phyloP scores from a whole-genome alignment of 2,888 invertebrate species.

The Prosopocoilus inquinatus region DNA sequence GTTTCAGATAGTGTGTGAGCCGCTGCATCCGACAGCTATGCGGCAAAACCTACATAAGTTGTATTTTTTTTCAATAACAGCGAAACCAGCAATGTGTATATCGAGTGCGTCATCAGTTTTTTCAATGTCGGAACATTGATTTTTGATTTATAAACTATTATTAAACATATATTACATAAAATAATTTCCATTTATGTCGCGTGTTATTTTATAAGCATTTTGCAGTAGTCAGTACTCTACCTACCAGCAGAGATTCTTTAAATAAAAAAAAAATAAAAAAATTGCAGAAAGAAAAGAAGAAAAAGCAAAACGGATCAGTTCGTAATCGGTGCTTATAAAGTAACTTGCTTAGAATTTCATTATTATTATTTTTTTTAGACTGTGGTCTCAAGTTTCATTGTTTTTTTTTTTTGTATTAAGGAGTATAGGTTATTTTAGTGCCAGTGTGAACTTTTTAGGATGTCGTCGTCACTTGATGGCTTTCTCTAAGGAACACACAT shows the following conservation, averaged over 20 bases:
- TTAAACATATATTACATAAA: slow-evolving; percentile 20
- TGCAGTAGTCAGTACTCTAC: too few species aligned
- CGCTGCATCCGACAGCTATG: slow-evolving; percentile 48
- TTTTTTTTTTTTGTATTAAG: slow-evolving; percentile 27
- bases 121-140: slow-evolving; percentile 36
- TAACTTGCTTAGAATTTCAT: slow-evolving; percentile 16
- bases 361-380: slow-evolving; percentile 38
- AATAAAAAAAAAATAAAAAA: neutral
- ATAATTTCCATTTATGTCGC: slow-evolving; percentile 28
- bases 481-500: slow-evolving; percentile 10
- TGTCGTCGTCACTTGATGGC: slow-evolving; percentile 17
- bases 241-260: neutral
- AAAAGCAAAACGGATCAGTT: neutral
- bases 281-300: too few species aligned
- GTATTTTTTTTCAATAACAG: slow-evolving; percentile 48
- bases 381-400: slow-evolving; percentile 45
- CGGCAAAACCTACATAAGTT: slow-evolving; percentile 46
- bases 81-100: slow-evolving; percentile 50
- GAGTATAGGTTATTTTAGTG: slow-evolving; percentile 40
- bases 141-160: slow-evolving; percentile 34
- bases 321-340: slow-evolving; percentile 15
- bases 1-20: slow-evolving; percentile 48
- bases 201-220: slow-evolving; percentile 42
- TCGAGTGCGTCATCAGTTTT: slow-evolving; percentile 43
- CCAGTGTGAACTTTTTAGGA: slow-evolving; percentile 24